Base-by-base conservation (phyloP, 2,888 invertebrate genomes). In the Sarcophaga rosellei region DNA sequence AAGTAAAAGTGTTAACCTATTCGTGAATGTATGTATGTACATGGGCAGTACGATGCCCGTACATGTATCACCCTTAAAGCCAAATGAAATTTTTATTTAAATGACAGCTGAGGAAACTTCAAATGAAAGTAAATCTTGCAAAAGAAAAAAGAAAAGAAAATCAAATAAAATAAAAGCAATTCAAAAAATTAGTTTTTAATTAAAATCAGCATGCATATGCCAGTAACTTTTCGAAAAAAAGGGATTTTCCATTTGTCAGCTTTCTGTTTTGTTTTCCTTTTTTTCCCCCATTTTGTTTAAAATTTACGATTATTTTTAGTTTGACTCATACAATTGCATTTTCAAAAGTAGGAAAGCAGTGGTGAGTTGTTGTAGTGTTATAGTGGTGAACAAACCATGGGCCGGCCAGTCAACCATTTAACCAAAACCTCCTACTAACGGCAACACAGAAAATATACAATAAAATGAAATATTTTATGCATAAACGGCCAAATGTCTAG, bases 161-260 rank as follows among this genome's bases (percentile, higher is more conserved):
- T n/a, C n/a, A 47, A 47, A 12, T 0, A 53, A 53, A 17, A 53
- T 15, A 53, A 21, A 65, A 35, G 35, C 35, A 35, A 35, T 35
- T 35, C 35, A 35, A 61, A 74, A 68, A 62, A 66, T 12, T 66
- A 68, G 25, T 68, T 82, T 82, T 82, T 82, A 82, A 82, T 82
- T 82, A 82, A 72, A 82, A 82, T 70, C 76, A 76, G 68, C 81
- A 47, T 75, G 70, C 44, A 76, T 61, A 70, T 69, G 70, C 70
- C 70, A 82, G 81, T 63, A 76, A 82, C 81, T 76, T 82, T 81
- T 76, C 59, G 63, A 70, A 72, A 76, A 72, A 76, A 17, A 57
- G 66, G 76, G 59, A 65, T 59, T 72, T 82, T 72, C 66, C 72
- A 82, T 76, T 76, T 82, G 76, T 82, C 81, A 82, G 81, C 45